Evolutionary conservation across 2,797 vertebrate genomes (phyloP).

Genomic region (Mallotus villosus): DNA sequence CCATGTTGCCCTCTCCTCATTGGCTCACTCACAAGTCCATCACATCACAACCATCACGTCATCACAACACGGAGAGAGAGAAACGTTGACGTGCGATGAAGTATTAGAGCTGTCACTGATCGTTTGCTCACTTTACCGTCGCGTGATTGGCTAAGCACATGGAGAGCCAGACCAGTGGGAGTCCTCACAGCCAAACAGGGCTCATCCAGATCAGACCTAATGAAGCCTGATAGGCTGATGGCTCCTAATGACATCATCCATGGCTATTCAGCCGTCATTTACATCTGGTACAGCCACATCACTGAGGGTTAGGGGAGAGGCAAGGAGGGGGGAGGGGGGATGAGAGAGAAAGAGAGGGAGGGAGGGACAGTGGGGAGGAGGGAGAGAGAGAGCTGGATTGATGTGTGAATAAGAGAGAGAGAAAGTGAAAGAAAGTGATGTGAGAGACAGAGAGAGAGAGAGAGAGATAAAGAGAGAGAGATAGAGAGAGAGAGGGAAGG

Average conservation of each 20-base stretch:
- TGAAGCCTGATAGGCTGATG: neutral
- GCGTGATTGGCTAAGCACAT: neutral
- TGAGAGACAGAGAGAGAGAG: neutral
- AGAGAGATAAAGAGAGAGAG: neutral
- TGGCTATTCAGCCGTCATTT: neutral
- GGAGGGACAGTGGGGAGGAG: no score
- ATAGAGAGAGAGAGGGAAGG: neutral
- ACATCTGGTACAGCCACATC: neutral
- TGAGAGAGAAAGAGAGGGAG: neutral
- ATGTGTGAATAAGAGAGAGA: neutral
- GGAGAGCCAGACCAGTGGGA: no score
- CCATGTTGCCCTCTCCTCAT: no score
- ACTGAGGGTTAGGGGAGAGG: neutral
- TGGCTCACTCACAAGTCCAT: no score
- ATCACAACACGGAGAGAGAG: no score
- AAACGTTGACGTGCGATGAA: no score
- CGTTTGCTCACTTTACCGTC: neutral
- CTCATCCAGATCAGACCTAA: neutral
- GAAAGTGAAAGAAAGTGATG: neutral
- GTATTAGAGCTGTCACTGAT: neutral
- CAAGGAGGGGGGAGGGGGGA: neutral
- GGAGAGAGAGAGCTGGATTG: neutral
- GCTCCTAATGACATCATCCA: neutral
- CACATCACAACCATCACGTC: no score
- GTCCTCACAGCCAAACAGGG: neutral